Evolutionary conservation across 2,797 vertebrate genomes (phyloP).

Genomic region (Pseudomugil tenellus): DNA sequence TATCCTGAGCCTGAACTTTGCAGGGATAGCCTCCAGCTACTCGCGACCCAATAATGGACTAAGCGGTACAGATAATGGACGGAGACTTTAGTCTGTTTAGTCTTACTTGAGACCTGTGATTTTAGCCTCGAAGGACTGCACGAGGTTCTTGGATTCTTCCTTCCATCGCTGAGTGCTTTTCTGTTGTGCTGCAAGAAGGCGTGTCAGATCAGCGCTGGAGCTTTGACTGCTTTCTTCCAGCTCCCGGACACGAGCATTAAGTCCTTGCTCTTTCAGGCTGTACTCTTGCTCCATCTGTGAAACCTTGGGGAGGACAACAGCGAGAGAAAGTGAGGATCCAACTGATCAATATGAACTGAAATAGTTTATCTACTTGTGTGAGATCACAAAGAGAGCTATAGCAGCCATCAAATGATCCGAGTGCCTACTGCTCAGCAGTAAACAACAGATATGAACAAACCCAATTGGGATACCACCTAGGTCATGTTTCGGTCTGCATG

Average conservation of each 20-base stretch:
- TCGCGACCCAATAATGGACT: too few species aligned
- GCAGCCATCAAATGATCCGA: not conserved
- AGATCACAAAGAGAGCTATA: not conserved
- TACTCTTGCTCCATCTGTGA: constrained; percentile 90
- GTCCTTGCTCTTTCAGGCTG: constrained; percentile 86
- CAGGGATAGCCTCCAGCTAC: too few species aligned
- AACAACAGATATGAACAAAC: not conserved
- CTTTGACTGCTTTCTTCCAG: constrained; percentile 88
- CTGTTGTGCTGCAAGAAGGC: constrained; percentile 88
- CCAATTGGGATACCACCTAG: not conserved
- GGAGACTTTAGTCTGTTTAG: not conserved
- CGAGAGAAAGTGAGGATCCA: not conserved
- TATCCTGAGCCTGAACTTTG: too few species aligned
- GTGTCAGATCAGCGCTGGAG: constrained; percentile 85
- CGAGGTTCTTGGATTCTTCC: constrained; percentile 88
- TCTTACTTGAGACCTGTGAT: constrained; percentile 88
- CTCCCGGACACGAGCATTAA: constrained; percentile 86
- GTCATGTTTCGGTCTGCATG: not conserved
- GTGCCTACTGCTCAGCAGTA: not conserved
- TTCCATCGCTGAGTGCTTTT: constrained; percentile 89
- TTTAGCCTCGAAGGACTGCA: constrained; percentile 85
- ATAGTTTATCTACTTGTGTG: not conserved
- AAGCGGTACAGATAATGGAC: too few species aligned
- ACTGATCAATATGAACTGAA: not conserved
- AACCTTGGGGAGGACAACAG: constrained; percentile 75